phyloP scores from a whole-genome alignment of 2,113 vertebrate species.

The Tragelaphus buxtoni region DNA sequence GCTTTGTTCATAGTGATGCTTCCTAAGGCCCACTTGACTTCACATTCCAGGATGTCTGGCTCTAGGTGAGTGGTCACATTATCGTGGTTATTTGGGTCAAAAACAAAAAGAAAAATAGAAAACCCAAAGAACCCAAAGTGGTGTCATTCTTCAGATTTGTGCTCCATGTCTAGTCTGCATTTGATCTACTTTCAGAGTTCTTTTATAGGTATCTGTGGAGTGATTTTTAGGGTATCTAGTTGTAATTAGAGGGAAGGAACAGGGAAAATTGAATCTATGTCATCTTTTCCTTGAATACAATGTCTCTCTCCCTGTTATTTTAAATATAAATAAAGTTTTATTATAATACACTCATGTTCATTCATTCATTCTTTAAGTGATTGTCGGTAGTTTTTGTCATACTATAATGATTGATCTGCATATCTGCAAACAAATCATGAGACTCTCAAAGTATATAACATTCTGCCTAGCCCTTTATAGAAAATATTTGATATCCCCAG shows the following conservation, averaged over 20 bases:
- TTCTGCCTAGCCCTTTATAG: not conserved
- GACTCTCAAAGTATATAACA: not conserved
- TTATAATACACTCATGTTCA: not conserved
- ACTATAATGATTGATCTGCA: not conserved
- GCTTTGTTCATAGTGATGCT: not conserved
- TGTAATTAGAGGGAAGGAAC: not conserved
- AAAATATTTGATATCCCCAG: not conserved
- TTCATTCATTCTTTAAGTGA: not conserved
- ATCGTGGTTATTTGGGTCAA: not conserved
- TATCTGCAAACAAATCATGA: not conserved
- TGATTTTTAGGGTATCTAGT: not conserved
- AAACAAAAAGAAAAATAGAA: not conserved
- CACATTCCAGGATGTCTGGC: not conserved
- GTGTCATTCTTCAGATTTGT: not conserved
- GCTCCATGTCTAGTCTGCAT: not conserved
- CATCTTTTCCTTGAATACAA: not conserved
- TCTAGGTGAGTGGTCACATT: not conserved
- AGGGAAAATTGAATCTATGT: not conserved
- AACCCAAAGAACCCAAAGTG: not conserved
- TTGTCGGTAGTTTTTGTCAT: not conserved
- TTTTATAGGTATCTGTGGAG: not conserved
- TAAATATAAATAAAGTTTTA: not conserved
- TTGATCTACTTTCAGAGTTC: not conserved
- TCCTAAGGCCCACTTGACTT: not conserved
- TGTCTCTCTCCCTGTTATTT: not conserved